These are phyloP conservation scores for Phymatocera aterrima DNA, from an alignment of 2,888 invertebrate genomes.

Conservation along the genomic window DNA sequence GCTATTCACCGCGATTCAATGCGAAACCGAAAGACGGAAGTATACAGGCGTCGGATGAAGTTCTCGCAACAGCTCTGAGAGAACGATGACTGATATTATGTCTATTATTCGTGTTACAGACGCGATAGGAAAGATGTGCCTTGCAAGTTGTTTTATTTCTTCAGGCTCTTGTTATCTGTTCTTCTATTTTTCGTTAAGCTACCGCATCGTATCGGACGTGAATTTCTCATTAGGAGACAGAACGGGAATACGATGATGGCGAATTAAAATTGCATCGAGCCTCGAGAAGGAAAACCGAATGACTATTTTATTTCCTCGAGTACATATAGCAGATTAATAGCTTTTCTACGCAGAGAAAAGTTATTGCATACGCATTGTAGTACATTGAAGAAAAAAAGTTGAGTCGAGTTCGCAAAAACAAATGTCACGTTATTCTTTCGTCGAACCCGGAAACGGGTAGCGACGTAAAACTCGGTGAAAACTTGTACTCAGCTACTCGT, in stretches of 20 bases:
- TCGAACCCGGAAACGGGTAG: background rate
- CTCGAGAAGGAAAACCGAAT: background rate
- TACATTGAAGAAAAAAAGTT: background rate
- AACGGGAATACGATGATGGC: constrained; percentile 8
- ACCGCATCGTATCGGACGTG: background rate
- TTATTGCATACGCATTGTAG: background rate
- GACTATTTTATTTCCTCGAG: background rate
- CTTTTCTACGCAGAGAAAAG: too few relatives aligned
- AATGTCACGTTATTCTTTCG: background rate
- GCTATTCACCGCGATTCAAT: constrained; percentile 38
- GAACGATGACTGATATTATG: background rate
- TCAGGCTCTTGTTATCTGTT: background rate
- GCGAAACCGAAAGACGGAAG: constrained; percentile 21
- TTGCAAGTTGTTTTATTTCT: background rate
- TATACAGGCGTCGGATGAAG: background rate
- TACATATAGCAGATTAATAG: too few relatives aligned
- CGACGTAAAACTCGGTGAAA: background rate
- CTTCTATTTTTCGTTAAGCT: background rate
- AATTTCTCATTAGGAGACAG: background rate
- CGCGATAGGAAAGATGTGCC: too few relatives aligned
- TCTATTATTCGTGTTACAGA: background rate
- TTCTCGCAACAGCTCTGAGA: background rate
- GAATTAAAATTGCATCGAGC: constrained; percentile 25
- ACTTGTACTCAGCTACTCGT: constrained; percentile 7
- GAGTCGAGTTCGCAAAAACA: constrained; percentile 2